These are phyloP conservation scores for Anabas testudineus DNA, from an alignment of 2,797 vertebrate species.

Conservation along the genomic window DNA sequence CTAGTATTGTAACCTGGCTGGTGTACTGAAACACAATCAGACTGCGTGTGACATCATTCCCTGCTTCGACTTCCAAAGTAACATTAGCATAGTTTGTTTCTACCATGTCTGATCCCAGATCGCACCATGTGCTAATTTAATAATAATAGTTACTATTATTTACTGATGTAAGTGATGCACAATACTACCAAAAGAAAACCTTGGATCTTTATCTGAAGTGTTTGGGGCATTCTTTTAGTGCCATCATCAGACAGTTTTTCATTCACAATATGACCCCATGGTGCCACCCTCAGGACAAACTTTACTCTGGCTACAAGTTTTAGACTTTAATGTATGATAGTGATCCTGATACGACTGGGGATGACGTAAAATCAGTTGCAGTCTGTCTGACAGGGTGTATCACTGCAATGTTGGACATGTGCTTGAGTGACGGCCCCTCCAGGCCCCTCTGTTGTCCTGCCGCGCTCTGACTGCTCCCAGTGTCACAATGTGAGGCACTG, in stretches of 20 bases:
- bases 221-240: background rate
- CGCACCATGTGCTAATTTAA: no score
- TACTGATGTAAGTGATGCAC: no score
- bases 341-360: background rate
- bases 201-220: background rate
- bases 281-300: background rate
- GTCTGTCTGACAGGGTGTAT: background rate
- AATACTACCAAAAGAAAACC: background rate
- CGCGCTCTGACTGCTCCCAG: background rate
- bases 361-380: background rate
- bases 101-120: no score
- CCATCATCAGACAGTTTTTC: background rate
- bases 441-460: conserved; percentile 10
- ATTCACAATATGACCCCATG: background rate
- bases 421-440: background rate
- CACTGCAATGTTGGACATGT: background rate
- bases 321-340: background rate
- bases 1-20: no score
- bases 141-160: no score
- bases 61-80: no score
- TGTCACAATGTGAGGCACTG: conserved; percentile 11
- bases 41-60: no score
- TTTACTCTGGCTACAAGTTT: background rate
- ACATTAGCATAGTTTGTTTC: no score
- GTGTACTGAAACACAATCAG: no score